phyloP scores from a whole-genome alignment of 2,113 vertebrate genomes.

The Glareola pratincola region DNA sequence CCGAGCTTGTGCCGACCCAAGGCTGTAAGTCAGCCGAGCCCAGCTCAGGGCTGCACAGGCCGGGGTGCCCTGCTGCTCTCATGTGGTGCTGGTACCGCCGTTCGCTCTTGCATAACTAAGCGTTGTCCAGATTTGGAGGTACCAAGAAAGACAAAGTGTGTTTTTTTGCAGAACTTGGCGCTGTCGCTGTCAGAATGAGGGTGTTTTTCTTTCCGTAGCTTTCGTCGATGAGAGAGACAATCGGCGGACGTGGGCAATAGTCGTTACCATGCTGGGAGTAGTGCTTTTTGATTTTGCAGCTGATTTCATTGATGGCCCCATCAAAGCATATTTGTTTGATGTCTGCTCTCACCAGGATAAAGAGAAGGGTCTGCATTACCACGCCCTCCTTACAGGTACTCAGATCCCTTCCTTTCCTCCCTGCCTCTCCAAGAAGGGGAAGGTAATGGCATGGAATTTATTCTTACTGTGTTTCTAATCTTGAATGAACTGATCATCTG shows the following conservation, averaged over 20 bases:
- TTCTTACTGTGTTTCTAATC: background rate
- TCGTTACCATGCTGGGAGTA: conserved; percentile 91
- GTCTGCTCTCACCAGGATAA: conserved; percentile 94
- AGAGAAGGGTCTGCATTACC: conserved; percentile 92
- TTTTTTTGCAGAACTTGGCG: background rate
- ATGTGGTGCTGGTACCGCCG: background rate
- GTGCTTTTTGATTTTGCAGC: conserved; percentile 97
- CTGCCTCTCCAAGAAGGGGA: background rate
- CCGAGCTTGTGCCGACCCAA: background rate
- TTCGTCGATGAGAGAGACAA: conserved; percentile 58
- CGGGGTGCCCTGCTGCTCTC: background rate
- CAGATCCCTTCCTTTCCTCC: background rate
- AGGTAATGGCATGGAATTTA: background rate
- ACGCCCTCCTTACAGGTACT: conserved; percentile 94
- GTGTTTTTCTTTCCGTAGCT: conserved; percentile 68
- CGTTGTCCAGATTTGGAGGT: background rate
- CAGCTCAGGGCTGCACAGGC: background rate
- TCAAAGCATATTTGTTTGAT: conserved; percentile 98
- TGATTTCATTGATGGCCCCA: conserved; percentile 96
- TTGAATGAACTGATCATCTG: conserved; percentile 65
- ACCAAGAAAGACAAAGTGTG: background rate
- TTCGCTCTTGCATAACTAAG: background rate
- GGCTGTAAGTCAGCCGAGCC: background rate
- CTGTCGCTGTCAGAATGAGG: conserved; percentile 12
- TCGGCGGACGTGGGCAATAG: conserved; percentile 81